phyloP scores from a whole-genome alignment of 2,113 vertebrate species.

The Mellivora capensis region DNA sequence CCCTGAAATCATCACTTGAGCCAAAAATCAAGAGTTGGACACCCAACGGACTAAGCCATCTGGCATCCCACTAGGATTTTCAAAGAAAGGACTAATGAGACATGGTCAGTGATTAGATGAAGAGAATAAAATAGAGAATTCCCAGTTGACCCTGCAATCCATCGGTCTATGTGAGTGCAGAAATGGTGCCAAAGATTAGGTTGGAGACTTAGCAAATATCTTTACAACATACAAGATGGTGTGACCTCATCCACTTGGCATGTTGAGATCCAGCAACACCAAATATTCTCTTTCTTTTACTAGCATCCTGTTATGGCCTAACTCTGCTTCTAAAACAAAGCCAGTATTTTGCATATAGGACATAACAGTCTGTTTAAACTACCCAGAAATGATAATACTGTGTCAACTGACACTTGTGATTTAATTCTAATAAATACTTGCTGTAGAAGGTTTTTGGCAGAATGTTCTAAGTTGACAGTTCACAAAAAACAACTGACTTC shows the following conservation, averaged over 20 bases:
- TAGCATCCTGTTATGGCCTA: constrained; percentile 30
- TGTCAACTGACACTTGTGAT: not conserved
- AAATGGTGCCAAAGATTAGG: not conserved
- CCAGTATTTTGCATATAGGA: not conserved
- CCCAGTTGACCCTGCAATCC: not conserved
- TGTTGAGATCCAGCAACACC: not conserved
- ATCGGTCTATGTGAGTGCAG: not conserved
- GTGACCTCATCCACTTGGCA: not conserved
- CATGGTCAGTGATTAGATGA: not conserved
- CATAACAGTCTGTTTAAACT: not conserved
- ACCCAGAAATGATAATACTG: not conserved
- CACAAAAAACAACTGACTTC: not conserved
- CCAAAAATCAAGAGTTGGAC: not conserved
- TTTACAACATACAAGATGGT: not conserved
- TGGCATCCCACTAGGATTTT: not conserved
- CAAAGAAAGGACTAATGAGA: not conserved
- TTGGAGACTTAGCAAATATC: not conserved
- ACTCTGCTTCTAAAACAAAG: constrained; percentile 31
- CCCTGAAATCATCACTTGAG: not conserved
- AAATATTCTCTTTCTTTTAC: constrained; percentile 16
- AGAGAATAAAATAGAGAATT: not conserved
- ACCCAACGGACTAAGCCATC: not conserved
- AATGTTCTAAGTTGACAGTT: not conserved
- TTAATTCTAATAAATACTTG: not conserved
- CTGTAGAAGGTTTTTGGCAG: constrained; percentile 23